Conservation (phyloP, 2,797 vertebrate species). For the Huso huso region DNA sequence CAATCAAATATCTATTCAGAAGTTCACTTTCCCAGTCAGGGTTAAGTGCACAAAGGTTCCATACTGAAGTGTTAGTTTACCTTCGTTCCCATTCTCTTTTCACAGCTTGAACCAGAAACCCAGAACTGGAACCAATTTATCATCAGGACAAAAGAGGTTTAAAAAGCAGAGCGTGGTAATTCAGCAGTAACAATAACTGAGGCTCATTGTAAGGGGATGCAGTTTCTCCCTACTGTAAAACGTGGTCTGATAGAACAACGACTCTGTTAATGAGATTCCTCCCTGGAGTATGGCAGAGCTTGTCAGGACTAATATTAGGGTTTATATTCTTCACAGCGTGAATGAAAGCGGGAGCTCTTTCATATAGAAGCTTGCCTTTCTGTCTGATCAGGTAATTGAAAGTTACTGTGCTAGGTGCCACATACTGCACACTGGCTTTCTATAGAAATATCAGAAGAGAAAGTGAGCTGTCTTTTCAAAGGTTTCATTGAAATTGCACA, state of each 20-base stretch:
- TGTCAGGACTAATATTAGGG: conserved; percentile 1
- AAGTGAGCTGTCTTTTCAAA: neutral
- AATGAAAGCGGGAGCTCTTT: neutral
- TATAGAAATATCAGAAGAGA: neutral
- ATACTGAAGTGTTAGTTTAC: neutral
- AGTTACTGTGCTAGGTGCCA: neutral
- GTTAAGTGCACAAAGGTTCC: neutral
- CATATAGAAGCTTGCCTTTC: neutral
- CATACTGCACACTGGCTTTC: neutral
- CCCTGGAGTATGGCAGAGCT: neutral
- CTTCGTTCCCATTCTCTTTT: neutral
- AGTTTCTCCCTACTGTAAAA: conserved; percentile 1
- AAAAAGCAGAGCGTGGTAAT: conserved; percentile 4
- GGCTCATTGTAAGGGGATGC: neutral
- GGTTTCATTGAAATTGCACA: neutral
- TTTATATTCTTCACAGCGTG: neutral
- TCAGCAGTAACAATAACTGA: neutral
- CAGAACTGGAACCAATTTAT: neutral
- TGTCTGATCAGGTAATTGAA: neutral
- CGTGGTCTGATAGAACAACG: neutral
- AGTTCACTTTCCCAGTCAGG: no score
- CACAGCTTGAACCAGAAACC: neutral
- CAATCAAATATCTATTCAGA: no score
- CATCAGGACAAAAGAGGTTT: neutral
- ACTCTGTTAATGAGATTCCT: conserved; percentile 6